Evolutionary conservation across 2,888 invertebrate genomes (phyloP).

Genomic region (Lochmaea capreae): DNA sequence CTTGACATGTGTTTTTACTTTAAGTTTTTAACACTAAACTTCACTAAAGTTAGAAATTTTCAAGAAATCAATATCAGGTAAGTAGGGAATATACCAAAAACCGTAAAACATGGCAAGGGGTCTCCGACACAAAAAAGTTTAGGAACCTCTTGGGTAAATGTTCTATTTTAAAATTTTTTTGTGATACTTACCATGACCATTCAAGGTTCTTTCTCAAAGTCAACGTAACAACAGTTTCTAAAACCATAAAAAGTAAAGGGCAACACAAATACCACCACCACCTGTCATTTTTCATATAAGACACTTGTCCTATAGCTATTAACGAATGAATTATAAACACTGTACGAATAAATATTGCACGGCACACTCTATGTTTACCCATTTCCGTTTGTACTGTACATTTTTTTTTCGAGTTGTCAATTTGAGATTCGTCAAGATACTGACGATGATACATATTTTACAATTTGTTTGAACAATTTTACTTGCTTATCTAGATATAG

Average conservation of each 20-base stretch:
- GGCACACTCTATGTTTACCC: slow-evolving; percentile 44
- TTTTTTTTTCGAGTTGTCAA: neutral
- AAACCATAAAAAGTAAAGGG: slow-evolving; percentile 41
- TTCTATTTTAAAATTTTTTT: no score
- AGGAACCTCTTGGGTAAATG: no score
- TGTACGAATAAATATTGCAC: slow-evolving; percentile 42
- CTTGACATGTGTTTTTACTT: no score
- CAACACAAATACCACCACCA: slow-evolving; percentile 46
- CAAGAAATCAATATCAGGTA: no score
- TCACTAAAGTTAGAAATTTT: no score
- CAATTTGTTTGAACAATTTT: slow-evolving; percentile 25
- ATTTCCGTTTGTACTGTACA: slow-evolving; percentile 6
- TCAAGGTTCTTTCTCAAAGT: slow-evolving; percentile 42
- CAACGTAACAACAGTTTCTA: slow-evolving; percentile 43
- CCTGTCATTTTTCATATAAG: slow-evolving; percentile 41
- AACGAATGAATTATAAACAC: slow-evolving; percentile 42
- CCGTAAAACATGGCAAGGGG: no score
- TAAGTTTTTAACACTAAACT: no score
- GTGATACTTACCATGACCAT: slow-evolving; percentile 44
- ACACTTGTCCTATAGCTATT: slow-evolving; percentile 37
- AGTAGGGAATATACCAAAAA: no score
- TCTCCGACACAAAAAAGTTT: no score
- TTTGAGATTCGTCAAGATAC: slow-evolving; percentile 2
- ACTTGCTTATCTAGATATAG: slow-evolving; percentile 23
- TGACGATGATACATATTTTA: slow-evolving; percentile 15